Percentiles rank a stretch among this genome's conserved stretches.
phyloP scores from a whole-genome alignment of 2,888 invertebrate species.

The Melolontha melolontha region DNA sequence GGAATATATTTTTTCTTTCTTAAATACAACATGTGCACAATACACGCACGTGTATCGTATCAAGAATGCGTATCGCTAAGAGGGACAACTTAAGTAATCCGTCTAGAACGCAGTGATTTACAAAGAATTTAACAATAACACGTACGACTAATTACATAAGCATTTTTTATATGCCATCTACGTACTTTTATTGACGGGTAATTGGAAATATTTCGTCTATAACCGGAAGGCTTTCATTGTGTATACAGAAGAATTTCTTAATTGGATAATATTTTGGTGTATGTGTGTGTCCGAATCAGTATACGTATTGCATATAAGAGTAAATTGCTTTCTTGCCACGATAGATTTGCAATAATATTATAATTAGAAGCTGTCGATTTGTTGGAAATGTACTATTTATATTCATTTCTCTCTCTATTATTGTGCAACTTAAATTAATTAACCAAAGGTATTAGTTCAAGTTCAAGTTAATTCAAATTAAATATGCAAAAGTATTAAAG shows the following conservation, averaged over 20 bases:
- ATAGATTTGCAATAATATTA: neutral
- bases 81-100: constrained; percentile 46
- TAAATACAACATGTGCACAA: neutral
- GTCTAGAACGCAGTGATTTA: constrained; percentile 39
- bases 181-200: constrained; percentile 32
- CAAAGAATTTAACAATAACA: constrained; percentile 42
- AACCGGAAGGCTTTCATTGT: constrained; percentile 28
- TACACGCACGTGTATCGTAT: constrained; percentile 5
- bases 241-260: constrained; percentile 33
- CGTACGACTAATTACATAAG: constrained; percentile 39
- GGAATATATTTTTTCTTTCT: neutral
- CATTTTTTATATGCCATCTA: constrained; percentile 34
- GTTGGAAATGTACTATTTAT: constrained; percentile 7
- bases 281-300: constrained; percentile 1
- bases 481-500: no score
- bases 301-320: no score
- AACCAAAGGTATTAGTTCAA: constrained; percentile 1
- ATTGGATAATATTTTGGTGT: constrained; percentile 37
- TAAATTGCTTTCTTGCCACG: no score
- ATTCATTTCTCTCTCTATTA: neutral
- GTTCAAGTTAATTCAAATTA: neutral
- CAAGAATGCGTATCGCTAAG: constrained; percentile 37
- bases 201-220: constrained; percentile 29
- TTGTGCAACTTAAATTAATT: constrained; percentile 9
- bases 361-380: constrained; percentile 22